phyloP scores from a whole-genome alignment of 2,113 vertebrate genomes.

The Isichthys henryi region DNA sequence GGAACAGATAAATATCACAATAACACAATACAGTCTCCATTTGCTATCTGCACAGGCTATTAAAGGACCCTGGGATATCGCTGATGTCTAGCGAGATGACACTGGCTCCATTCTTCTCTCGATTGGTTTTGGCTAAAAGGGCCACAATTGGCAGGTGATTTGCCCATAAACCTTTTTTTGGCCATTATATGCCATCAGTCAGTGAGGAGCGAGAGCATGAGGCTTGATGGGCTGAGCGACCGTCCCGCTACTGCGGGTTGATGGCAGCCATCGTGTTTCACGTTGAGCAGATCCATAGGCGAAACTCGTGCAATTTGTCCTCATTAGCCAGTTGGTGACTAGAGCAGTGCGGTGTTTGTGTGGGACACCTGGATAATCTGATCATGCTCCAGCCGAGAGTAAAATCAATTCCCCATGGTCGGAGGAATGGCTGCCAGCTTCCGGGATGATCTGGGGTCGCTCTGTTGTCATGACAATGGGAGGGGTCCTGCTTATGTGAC shows the following conservation, averaged over 20 bases:
- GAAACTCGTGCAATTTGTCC: slow-evolving; percentile 80
- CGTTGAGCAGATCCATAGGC: slow-evolving; percentile 73
- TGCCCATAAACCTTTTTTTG: slow-evolving; percentile 51
- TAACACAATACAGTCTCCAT: slow-evolving; percentile 22
- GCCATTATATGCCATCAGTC: slow-evolving; percentile 69
- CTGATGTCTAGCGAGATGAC: slow-evolving; percentile 51
- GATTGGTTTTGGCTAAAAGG: slow-evolving; percentile 37
- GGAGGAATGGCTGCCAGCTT: slow-evolving; percentile 47
- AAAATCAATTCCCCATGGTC: slow-evolving; percentile 67
- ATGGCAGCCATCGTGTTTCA: slow-evolving; percentile 59
- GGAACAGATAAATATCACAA: slow-evolving; percentile 41
- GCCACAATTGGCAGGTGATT: slow-evolving; percentile 18
- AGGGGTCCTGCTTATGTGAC: background rate
- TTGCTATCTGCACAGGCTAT: slow-evolving; percentile 43
- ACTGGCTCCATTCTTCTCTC: slow-evolving; percentile 52
- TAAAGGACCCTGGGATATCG: slow-evolving; percentile 59
- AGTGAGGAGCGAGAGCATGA: slow-evolving; percentile 72
- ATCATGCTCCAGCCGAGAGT: slow-evolving; percentile 65
- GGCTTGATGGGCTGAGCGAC: slow-evolving; percentile 68
- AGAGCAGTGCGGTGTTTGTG: slow-evolving; percentile 71
- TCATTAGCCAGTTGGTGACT: slow-evolving; percentile 82
- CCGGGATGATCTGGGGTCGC: background rate
- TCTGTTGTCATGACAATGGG: background rate
- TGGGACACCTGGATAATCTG: slow-evolving; percentile 68
- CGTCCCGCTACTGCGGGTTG: slow-evolving; percentile 61